A percentile compares a stretch with the other conserved stretches of the same genome.
phyloP scores from a whole-genome alignment of 2,113 vertebrate genomes.

The Ciconia maguari region DNA sequence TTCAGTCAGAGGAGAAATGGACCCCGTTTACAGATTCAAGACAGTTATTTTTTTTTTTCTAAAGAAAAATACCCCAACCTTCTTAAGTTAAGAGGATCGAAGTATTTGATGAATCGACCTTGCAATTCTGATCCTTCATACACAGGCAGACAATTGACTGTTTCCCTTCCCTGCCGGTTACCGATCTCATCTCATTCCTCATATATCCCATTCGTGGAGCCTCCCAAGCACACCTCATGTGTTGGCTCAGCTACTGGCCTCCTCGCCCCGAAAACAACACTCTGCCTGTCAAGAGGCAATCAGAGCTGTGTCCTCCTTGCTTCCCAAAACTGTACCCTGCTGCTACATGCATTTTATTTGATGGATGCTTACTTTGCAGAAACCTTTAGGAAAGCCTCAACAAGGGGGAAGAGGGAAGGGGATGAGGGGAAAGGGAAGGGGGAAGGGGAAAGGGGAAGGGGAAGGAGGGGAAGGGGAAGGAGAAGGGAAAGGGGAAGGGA shows the following conservation, averaged over 20 bases:
- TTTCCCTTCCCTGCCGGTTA: background rate
- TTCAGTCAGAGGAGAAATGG: conserved; percentile 43
- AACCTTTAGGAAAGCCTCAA: background rate
- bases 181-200: background rate
- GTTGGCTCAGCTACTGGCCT: background rate
- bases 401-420: no score
- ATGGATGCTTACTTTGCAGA: background rate
- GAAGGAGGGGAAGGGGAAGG: no score
- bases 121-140: background rate
- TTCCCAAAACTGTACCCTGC: background rate
- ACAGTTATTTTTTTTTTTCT: background rate
- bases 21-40: background rate
- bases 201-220: fast-evolving
- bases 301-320: background rate
- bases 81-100: background rate
- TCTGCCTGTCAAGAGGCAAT: background rate
- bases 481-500: background rate
- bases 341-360: background rate
- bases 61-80: background rate
- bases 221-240: background rate
- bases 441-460: no score
- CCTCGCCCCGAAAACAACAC: background rate
- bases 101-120: background rate
- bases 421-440: no score
- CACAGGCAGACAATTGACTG: background rate